These are phyloP conservation scores for Heterodera filipjevi DNA, from an alignment of 2,888 invertebrate species.

Conservation along the genomic window DNA sequence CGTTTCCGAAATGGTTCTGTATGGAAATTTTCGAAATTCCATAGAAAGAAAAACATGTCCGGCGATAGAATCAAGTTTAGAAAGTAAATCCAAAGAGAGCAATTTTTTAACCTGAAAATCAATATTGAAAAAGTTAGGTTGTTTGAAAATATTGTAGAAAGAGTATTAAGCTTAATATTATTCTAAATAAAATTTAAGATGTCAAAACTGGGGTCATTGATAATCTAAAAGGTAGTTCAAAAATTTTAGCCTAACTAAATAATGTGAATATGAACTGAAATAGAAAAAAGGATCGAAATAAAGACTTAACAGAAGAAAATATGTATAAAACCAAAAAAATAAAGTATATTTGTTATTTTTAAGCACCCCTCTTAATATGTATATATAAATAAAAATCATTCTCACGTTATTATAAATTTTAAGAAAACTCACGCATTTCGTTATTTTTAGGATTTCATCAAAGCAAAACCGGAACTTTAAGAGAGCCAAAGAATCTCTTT, in stretches of 20 bases:
- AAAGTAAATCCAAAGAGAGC: slow-evolving; percentile 44
- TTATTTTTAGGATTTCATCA: slow-evolving; percentile 39
- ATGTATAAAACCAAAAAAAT: too few relatives aligned
- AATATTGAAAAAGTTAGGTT: slow-evolving; percentile 11
- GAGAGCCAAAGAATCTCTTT: not conserved
- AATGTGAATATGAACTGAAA: too few relatives aligned
- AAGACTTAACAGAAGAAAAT: too few relatives aligned
- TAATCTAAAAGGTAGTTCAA: too few relatives aligned
- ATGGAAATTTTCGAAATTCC: slow-evolving; percentile 76
- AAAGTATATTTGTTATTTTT: too few relatives aligned
- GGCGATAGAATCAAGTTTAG: slow-evolving; percentile 28
- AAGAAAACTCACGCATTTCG: slow-evolving; percentile 29
- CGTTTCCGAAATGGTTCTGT: slow-evolving; percentile 91
- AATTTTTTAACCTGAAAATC: slow-evolving; percentile 46
- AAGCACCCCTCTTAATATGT: too few relatives aligned
- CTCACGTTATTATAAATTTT: not conserved
- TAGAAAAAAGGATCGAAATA: too few relatives aligned
- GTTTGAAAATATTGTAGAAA: too few relatives aligned
- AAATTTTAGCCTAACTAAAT: too few relatives aligned
- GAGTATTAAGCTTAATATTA: too few relatives aligned
- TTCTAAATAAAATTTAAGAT: slow-evolving; percentile 27
- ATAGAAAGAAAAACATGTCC: slow-evolving; percentile 29
- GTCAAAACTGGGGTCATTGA: too few relatives aligned
- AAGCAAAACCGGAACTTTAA: slow-evolving; percentile 37
- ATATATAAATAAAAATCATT: too few relatives aligned